Base-by-base conservation (phyloP, 2,113 vertebrate genomes). In the Dasyornis broadbenti region DNA sequence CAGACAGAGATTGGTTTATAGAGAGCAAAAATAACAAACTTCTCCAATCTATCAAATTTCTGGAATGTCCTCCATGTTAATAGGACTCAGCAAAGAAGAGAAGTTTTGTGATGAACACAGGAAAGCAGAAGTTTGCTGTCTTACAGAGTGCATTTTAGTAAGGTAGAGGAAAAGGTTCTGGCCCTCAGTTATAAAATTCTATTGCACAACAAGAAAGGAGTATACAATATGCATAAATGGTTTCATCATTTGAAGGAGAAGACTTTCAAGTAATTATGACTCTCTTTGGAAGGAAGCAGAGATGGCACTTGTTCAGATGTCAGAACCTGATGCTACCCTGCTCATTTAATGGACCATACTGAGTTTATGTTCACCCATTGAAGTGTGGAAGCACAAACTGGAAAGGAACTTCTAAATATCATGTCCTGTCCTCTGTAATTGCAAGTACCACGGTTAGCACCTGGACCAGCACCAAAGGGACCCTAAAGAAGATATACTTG, bases 131-230 rank as follows among this genome's bases (percentile, higher is more conserved):
- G 2, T 50, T 47, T 35, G 3, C 31, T 83, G 17, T 26, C 26
- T 50, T 47, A 47, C 2, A 64, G 22, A 92, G 5, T 12, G 2
- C 4, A 12, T 53, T 85, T 81, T 78, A 61, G 82, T 61, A 53
- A 57, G 8, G 31, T 15, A 6, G 1, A 10, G n/a, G 4, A 13
- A 76, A 82, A 31, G 0, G 20, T 91, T 71, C 26, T 5, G 0
- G 28, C 71, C 50, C n/a, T 86, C 24, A 70, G 23, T 50, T 82
- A 77, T 27, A 82, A 69, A 77, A 72, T 50, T 56, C 26, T 69
- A 6, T 5, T 90, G 21, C 24, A 27, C 22, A 53, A 40, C 2
- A 75, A 68, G 44, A 77, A 76, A 56, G 15, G 21, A 75, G 8
- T 60, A 44, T 9, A 15, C 9, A 7, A 61, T 31, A 66, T 9